Evolutionary conservation across 2,888 invertebrate genomes (phyloP), one percentile per base, ranked within the genome.

Genomic region (Geotrupes spiniger): DNA sequence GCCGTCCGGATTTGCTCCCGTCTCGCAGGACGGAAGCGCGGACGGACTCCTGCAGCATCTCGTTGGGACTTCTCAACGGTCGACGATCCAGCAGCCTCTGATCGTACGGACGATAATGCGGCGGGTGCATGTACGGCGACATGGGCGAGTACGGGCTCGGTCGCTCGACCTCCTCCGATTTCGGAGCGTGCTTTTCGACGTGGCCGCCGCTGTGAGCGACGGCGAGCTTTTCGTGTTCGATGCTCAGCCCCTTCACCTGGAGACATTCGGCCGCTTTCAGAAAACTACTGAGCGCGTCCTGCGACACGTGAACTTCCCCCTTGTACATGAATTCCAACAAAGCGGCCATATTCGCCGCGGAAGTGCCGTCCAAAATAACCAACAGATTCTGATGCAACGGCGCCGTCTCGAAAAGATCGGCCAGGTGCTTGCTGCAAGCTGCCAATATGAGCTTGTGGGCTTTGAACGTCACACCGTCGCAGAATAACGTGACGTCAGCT

Each of bases 321-420:
- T 92, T 92, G 78, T 92, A 92, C 92, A 92, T 92, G 74, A 92
- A 92, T 75, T 92, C 92, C 59, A 92, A 80, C 58, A 92, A 80
- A 36, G 92, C 91, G 58, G 90, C 87, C 90, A 92, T 91, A 74
- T 92, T 92, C 69, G 88, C 85, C 51, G 92, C 90, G 60, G 88
- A 85, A 61, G 92, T 92, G 58, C 92, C 92, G 74, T 92, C 92
- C 72, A 92, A 78, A 70, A 92, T 91, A 68, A 92, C 90, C 67
- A 91, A 87, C 68, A 91, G 84, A 53, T 85, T 85, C 71, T 87
- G 86, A 66, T 85, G 82, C 42, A 84, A 80, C 49, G 91, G 90
- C 61, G 91, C 90, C 58, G 87, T 84, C 77, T 92, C 92, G 76
- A 92, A 92, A 61, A 92, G 75, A 76, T 92, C 92, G 69, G 92